Evolutionary conservation across 1,140 invertebrate species (phyloP).

Genomic region (Drosophila kanapiae): DNA sequence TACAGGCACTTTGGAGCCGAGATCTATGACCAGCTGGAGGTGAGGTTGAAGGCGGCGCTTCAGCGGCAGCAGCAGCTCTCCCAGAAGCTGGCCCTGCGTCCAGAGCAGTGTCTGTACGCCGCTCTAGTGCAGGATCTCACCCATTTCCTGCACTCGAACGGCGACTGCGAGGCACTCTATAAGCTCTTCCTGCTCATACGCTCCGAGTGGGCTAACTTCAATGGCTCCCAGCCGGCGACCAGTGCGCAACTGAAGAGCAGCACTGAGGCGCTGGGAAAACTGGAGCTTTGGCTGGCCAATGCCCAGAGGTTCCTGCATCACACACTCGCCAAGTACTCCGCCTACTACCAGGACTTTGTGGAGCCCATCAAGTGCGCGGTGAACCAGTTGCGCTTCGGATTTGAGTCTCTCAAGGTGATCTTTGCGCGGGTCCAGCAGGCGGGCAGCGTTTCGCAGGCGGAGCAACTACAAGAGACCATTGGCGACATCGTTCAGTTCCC

Average conservation of each 20-base stretch:
- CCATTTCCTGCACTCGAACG: constrained; percentile 76
- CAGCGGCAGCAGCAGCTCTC: constrained; percentile 76
- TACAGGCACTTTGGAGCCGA: constrained; percentile 74
- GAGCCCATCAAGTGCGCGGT: constrained; percentile 75
- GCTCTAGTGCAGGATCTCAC: constrained; percentile 83
- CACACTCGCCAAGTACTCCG: constrained; percentile 59
- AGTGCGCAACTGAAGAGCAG: constrained; percentile 41
- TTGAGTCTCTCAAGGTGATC: constrained; percentile 67
- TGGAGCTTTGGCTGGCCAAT: constrained; percentile 80
- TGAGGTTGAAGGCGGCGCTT: constrained; percentile 72
- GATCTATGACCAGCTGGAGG: constrained; percentile 71
- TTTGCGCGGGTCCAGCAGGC: constrained; percentile 51
- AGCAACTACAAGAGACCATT: constrained; percentile 53
- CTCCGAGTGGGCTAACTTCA: constrained; percentile 52
- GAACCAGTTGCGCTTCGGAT: constrained; percentile 63
- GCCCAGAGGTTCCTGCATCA: constrained; percentile 77
- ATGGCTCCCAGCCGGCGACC: constrained; percentile 21
- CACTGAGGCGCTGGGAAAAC: constrained; percentile 59
- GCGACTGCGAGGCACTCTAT: constrained; percentile 54
- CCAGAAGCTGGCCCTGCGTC: constrained; percentile 87
- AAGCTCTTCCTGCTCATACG: constrained; percentile 44
- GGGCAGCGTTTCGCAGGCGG: constrained; percentile 49
- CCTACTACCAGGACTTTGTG: constrained; percentile 81
- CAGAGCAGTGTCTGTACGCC: constrained; percentile 86
- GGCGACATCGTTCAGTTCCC: constrained; percentile 72